These are phyloP conservation scores for Panopea generosa DNA, from an alignment of 2,888 invertebrate species.

Conservation along the genomic window DNA sequence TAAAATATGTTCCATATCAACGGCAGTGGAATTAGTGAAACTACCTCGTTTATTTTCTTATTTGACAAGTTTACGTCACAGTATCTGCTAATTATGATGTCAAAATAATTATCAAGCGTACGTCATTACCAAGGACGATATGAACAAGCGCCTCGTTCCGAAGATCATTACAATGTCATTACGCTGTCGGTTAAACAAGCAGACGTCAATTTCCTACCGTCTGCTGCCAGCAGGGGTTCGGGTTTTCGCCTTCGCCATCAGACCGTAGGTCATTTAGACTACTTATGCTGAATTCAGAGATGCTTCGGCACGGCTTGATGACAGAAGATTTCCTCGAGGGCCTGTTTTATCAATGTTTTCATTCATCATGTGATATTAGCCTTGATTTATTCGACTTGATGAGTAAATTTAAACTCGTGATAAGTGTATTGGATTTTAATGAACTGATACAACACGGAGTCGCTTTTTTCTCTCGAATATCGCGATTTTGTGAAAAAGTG, in stretches of 20 bases:
- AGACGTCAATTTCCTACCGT: slow-evolving; percentile 20
- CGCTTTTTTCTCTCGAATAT: too few species aligned
- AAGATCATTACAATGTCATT: slow-evolving; percentile 45
- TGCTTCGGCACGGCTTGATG: slow-evolving; percentile 29
- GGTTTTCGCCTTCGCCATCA: slow-evolving; percentile 17
- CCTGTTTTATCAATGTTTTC: slow-evolving; percentile 36
- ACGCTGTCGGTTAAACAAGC: slow-evolving; percentile 33
- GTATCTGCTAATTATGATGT: slow-evolving; percentile 50
- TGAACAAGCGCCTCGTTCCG: slow-evolving; percentile 17
- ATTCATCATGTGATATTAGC: slow-evolving; percentile 25
- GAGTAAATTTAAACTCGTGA: slow-evolving; percentile 38
- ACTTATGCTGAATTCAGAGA: slow-evolving; percentile 14
- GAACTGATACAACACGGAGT: slow-evolving; percentile 6
- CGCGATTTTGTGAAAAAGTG: too few species aligned
- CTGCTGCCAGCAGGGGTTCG: slow-evolving; percentile 37
- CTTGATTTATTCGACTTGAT: slow-evolving; percentile 44
- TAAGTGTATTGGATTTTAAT: slow-evolving; percentile 39
- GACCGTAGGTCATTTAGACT: slow-evolving; percentile 49
- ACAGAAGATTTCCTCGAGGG: slow-evolving; percentile 36
- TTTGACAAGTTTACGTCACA: slow-evolving; percentile 2
- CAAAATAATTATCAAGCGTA: slow-evolving; percentile 46
- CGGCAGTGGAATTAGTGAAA: neutral
- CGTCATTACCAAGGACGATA: slow-evolving; percentile 33
- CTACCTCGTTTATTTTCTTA: neutral
- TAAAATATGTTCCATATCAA: neutral